These are phyloP conservation scores for Indicator maculatus DNA, from an alignment of 2,113 vertebrate genomes.

Conservation along the genomic window DNA sequence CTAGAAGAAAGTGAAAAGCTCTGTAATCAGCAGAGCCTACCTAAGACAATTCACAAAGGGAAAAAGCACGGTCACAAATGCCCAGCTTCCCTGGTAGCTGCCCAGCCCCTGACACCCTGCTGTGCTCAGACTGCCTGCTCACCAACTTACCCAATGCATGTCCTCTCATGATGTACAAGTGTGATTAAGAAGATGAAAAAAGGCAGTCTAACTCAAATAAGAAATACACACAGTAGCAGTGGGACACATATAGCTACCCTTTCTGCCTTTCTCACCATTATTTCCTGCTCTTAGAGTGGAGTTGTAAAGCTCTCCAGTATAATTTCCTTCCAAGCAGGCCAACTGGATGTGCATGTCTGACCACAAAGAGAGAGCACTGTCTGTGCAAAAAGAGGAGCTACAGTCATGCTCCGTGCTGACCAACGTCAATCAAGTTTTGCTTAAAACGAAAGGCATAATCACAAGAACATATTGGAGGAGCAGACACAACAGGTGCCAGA, in stretches of 20 bases:
- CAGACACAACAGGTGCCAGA: neutral
- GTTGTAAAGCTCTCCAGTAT: neutral
- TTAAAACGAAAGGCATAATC: neutral
- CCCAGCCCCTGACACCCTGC: fast-evolving
- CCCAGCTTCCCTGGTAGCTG: neutral
- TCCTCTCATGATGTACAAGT: neutral
- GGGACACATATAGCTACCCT: neutral
- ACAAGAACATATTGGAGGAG: neutral
- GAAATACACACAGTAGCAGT: neutral
- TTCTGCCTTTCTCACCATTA: neutral
- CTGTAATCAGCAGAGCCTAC: neutral
- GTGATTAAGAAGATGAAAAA: neutral
- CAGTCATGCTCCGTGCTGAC: neutral
- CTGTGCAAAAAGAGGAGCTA: neutral
- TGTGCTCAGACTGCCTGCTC: neutral
- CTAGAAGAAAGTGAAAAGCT: neutral
- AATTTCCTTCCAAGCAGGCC: neutral
- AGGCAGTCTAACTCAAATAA: neutral
- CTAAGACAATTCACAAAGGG: neutral
- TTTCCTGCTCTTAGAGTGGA: neutral
- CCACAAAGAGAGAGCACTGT: neutral
- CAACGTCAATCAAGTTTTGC: neutral
- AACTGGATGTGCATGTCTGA: neutral
- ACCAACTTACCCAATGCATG: fast-evolving
- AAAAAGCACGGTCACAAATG: neutral